Evolutionary conservation across 2,113 vertebrate genomes (phyloP), one percentile per base, ranked within the genome.

Genomic region (Ascaphus truei): DNA sequence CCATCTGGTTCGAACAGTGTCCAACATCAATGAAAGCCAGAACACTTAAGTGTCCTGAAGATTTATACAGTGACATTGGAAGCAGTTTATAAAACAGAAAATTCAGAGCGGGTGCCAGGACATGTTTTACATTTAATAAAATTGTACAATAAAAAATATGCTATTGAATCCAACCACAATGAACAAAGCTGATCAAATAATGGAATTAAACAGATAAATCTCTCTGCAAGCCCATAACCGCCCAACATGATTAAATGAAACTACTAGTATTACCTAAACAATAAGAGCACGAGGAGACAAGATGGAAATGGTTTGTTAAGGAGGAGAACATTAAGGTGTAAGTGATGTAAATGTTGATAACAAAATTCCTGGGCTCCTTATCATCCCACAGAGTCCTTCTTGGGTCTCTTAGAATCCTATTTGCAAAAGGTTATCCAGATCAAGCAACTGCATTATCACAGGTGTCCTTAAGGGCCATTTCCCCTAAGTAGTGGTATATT

Each of bases 61-160:
- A 63, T 63, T 50, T 63, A 50, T 50, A 25, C 30, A 5, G 43
- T 25, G 45, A 63, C 45, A 34, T 11, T 26, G 23, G 61, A 50
- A 50, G 61, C 29, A 62, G 39, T 61, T 61, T 31, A 30, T 45
- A 61, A 61, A 61, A 41, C 26, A 61, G 39, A n/a, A 34, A 56
- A 41, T 4, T 8, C 37, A 5, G 26, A 29, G 23, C 5, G 25
- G 23, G 23, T 31, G 37, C 58, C 58, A 61, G 25, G 13, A 7
- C 10, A 39, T 59, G 13, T 26, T 23, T 37, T 23, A n/a, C 9
- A 3, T 12, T 36, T 18, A 16, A 7, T 22, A 25, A 25, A 23
- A 39, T n/a, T 58, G 27, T 23, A 9, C 20, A 7, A 18, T 58
- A 58, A 7, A 58, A 7, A 4, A 39, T 23, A n/a, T 58, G 56